A percentile compares a stretch with the other conserved stretches of the same genome.
Conservation (phyloP, 2,888 invertebrate species). For the Ptilodon capucinus region DNA sequence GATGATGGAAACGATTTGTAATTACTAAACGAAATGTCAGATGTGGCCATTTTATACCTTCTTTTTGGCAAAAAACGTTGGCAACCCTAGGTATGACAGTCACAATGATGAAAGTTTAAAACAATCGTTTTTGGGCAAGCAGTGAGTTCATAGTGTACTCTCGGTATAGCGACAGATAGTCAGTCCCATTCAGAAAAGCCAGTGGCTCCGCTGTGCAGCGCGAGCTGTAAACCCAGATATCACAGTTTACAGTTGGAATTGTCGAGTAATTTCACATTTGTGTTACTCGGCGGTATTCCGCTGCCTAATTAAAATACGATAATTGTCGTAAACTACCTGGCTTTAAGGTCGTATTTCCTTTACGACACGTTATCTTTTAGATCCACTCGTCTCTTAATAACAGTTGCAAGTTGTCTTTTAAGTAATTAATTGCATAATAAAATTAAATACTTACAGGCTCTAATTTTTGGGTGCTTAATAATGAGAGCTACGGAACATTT, state of each 20-base stretch:
- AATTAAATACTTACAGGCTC: too few species aligned
- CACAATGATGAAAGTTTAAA: slow-evolving; percentile 22
- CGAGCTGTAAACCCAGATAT: slow-evolving; percentile 53
- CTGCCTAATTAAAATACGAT: background rate
- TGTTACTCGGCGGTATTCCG: slow-evolving; percentile 15
- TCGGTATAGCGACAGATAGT: slow-evolving; percentile 42
- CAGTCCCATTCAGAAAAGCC: slow-evolving; percentile 53
- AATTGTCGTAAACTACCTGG: background rate
- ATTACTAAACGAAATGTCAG: too few species aligned
- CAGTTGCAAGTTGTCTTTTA: too few species aligned
- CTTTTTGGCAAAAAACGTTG: too few species aligned
- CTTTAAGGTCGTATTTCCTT: background rate
- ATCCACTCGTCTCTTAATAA: too few species aligned
- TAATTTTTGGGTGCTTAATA: too few species aligned
- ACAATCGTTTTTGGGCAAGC: slow-evolving; percentile 43
- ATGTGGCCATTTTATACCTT: too few species aligned
- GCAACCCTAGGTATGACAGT: slow-evolving; percentile 1
- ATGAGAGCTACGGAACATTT: too few species aligned
- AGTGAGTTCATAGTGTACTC: slow-evolving; percentile 35
- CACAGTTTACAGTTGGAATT: slow-evolving; percentile 47
- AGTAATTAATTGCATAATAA: too few species aligned
- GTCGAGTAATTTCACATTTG: slow-evolving; percentile 41
- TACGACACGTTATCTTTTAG: background rate
- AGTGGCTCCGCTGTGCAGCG: slow-evolving; percentile 52
- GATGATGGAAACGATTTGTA: too few species aligned